phyloP scores from a whole-genome alignment of 2,888 invertebrate species.

The Sinohyriopsis cumingii region DNA sequence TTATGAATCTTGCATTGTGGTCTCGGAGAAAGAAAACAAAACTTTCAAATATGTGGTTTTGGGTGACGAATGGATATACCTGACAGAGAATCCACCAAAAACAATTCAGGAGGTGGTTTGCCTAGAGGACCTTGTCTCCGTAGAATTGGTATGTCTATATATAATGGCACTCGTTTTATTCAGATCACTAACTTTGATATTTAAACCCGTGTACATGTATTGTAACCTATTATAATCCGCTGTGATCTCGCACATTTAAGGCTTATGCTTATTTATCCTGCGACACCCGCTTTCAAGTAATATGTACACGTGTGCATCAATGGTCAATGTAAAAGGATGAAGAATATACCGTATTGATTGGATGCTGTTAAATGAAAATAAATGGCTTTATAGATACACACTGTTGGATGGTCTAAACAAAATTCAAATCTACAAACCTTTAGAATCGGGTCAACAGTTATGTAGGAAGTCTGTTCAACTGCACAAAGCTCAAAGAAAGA shows the following conservation, averaged over 20 bases:
- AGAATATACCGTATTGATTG: too few species aligned
- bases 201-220: too few species aligned
- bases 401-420: too few species aligned
- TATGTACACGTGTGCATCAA: too few species aligned
- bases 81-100: slow-evolving; percentile 70
- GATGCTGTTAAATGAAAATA: too few species aligned
- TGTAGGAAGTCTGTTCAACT: too few species aligned
- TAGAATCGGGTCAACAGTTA: too few species aligned
- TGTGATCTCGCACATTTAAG: background rate
- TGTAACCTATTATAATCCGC: too few species aligned
- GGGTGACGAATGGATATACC: slow-evolving; percentile 68
- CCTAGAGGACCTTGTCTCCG: slow-evolving; percentile 62
- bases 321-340: too few species aligned
- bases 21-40: slow-evolving; percentile 68
- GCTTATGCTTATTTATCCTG: background rate
- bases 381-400: too few species aligned
- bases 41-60: slow-evolving; percentile 68
- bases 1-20: slow-evolving; percentile 69
- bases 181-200: background rate
- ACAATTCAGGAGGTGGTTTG: slow-evolving; percentile 60
- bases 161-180: background rate
- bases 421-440: too few species aligned
- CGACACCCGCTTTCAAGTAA: background rate
- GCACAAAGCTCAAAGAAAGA: too few species aligned
- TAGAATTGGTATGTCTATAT: slow-evolving; percentile 62